phyloP scores from a whole-genome alignment of 2,888 invertebrate genomes.

The Eustalomyia histrio region DNA sequence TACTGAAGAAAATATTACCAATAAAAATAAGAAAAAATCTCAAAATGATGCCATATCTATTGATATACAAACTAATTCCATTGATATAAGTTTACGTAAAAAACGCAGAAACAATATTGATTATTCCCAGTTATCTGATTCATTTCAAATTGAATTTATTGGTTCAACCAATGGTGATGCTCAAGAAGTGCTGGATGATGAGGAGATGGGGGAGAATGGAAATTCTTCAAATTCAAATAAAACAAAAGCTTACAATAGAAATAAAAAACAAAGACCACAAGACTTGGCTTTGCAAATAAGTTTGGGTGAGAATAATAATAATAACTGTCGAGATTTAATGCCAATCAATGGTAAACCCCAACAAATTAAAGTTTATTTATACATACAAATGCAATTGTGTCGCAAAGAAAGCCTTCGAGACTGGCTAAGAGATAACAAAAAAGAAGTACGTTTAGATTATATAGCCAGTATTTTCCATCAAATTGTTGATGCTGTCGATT shows the following conservation, averaged over 20 bases:
- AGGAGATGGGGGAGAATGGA: not conserved
- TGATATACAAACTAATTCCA: conserved; percentile 74
- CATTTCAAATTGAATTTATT: conserved; percentile 79
- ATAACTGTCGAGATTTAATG: conserved; percentile 55
- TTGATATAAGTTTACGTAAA: conserved; percentile 64
- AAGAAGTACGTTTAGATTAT: conserved; percentile 79
- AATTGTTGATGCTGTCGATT: conserved; percentile 96
- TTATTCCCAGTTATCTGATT: conserved; percentile 76
- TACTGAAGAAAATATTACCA: conserved; percentile 39
- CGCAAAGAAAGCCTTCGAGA: conserved; percentile 92
- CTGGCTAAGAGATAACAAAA: conserved; percentile 87
- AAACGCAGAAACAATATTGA: conserved; percentile 71
- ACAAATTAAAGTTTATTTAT: conserved; percentile 86
- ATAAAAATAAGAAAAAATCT: conserved; percentile 30
- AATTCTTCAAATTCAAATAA: conserved; percentile 15
- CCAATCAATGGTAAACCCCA: conserved; percentile 66
- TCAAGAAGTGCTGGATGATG: not conserved
- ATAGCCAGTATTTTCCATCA: conserved; percentile 90
- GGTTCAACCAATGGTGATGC: conserved; percentile 71
- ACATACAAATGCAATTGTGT: conserved; percentile 99
- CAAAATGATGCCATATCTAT: conserved; percentile 71
- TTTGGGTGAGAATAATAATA: conserved; percentile 27
- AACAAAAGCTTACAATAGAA: conserved; percentile 22
- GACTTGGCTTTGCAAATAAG: conserved; percentile 51
- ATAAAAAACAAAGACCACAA: conserved; percentile 73